Evolutionary conservation across 2,113 vertebrate genomes (phyloP).

Genomic region (Pica pica): DNA sequence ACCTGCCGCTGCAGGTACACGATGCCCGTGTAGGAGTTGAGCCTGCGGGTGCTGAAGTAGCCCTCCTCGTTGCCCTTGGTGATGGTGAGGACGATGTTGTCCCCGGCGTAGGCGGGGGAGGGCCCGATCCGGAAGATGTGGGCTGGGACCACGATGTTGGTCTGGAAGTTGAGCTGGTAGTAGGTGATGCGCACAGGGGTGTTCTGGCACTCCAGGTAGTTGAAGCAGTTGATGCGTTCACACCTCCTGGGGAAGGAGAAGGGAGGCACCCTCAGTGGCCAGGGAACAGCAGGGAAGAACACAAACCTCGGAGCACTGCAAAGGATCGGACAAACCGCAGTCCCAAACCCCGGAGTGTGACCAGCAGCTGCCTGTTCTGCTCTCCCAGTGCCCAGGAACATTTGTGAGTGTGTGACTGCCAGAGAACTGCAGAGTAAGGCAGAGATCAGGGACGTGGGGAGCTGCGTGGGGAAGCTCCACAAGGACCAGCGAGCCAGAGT

Average conservation of each 20-base stretch:
- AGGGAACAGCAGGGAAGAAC: background rate
- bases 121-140: slow-evolving; percentile 94
- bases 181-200: slow-evolving; percentile 83
- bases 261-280: background rate
- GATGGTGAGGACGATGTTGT: slow-evolving; percentile 85
- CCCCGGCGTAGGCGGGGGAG: slow-evolving; percentile 83
- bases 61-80: slow-evolving; percentile 84
- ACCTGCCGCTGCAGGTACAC: slow-evolving; percentile 85
- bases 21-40: slow-evolving; percentile 86
- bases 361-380: background rate
- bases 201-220: slow-evolving; percentile 83
- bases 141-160: slow-evolving; percentile 82
- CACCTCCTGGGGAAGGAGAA: slow-evolving; percentile 78
- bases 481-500: background rate
- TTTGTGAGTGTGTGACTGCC: background rate
- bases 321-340: background rate
- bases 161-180: slow-evolving; percentile 91
- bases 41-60: slow-evolving; percentile 85
- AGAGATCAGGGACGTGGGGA: background rate
- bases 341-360: background rate
- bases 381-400: background rate
- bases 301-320: background rate
- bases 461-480: background rate
- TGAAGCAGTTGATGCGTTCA: slow-evolving; percentile 82
- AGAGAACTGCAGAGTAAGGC: background rate